Evolutionary conservation across 2,113 vertebrate genomes (phyloP).

Genomic region (Etheostoma spectabile): DNA sequence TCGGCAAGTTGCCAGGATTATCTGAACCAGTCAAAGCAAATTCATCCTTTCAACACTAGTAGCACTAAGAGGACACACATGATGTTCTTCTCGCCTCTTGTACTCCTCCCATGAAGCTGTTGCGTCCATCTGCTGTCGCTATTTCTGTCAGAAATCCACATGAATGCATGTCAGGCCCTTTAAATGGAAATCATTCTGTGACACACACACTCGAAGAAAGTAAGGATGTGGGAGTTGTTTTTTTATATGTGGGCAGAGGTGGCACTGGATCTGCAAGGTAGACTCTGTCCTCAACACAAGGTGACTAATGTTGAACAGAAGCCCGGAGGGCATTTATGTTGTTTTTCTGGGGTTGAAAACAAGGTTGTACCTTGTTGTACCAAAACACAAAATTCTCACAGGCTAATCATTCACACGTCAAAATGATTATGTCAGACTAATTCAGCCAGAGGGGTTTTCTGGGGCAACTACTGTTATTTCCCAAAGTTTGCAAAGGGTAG

Average conservation of each 20-base stretch:
- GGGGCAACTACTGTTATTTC: constrained; percentile 8
- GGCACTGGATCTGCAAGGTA: constrained; percentile 30
- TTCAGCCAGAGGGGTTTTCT: constrained; percentile 27
- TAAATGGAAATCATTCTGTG: constrained; percentile 34
- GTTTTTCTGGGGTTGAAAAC: constrained; percentile 45
- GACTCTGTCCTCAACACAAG: constrained; percentile 42
- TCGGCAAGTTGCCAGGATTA: constrained; percentile 1
- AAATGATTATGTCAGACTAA: constrained; percentile 47
- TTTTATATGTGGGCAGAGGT: neutral
- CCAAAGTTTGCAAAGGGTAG: constrained; percentile 8
- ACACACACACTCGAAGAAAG: constrained; percentile 14
- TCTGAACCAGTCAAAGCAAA: constrained; percentile 40
- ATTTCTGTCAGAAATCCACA: constrained; percentile 42
- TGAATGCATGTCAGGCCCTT: constrained; percentile 28
- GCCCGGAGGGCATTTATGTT: constrained; percentile 53
- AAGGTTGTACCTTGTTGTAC: constrained; percentile 48
- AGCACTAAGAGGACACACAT: constrained; percentile 40
- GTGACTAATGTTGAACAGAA: constrained; percentile 63
- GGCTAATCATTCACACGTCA: constrained; percentile 59
- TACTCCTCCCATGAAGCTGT: constrained; percentile 41
- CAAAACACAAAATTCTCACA: constrained; percentile 27
- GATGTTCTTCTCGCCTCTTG: constrained; percentile 34
- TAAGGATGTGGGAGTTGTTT: neutral
- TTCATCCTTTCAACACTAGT: constrained; percentile 19
- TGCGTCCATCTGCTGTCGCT: constrained; percentile 51